These are phyloP conservation scores for Cephalopachus bancanus DNA, from an alignment of 2,797 vertebrate genomes.

Conservation along the genomic window DNA sequence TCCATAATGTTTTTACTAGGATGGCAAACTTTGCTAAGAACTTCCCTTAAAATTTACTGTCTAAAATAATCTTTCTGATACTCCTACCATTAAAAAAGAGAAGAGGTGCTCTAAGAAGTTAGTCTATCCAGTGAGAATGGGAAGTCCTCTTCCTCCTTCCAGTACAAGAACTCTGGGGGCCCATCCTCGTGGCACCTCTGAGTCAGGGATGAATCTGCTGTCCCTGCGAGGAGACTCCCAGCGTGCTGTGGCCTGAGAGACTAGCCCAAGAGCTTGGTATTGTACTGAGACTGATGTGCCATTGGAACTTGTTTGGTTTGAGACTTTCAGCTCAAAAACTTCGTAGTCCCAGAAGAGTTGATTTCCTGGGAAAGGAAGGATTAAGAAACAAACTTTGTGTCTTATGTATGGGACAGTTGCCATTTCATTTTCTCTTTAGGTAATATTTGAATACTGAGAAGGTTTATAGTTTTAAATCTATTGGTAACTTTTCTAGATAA, in stretches of 20 bases:
- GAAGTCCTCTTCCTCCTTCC: neutral
- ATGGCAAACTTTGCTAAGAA: neutral
- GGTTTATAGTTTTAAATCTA: neutral
- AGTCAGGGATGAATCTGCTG: neutral
- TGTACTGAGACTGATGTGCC: neutral
- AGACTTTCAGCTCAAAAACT: neutral
- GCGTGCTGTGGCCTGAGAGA: neutral
- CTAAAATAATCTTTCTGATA: neutral
- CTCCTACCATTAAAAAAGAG: neutral
- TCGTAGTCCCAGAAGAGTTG: neutral
- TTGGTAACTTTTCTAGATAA: neutral
- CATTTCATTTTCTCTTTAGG: neutral
- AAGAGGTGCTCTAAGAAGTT: neutral
- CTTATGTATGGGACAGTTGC: neutral
- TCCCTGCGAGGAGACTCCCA: neutral
- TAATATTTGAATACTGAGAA: conserved; percentile 26
- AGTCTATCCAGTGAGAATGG: neutral
- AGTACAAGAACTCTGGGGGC: neutral
- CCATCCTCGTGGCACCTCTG: neutral
- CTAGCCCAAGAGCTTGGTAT: neutral
- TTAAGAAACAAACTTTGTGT: neutral
- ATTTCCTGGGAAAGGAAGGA: neutral
- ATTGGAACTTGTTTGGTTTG: neutral
- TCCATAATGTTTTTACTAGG: neutral
- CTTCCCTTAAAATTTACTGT: neutral